phyloP scores from a whole-genome alignment of 2,888 invertebrate genomes.

The Yponomeuta cagnagella region DNA sequence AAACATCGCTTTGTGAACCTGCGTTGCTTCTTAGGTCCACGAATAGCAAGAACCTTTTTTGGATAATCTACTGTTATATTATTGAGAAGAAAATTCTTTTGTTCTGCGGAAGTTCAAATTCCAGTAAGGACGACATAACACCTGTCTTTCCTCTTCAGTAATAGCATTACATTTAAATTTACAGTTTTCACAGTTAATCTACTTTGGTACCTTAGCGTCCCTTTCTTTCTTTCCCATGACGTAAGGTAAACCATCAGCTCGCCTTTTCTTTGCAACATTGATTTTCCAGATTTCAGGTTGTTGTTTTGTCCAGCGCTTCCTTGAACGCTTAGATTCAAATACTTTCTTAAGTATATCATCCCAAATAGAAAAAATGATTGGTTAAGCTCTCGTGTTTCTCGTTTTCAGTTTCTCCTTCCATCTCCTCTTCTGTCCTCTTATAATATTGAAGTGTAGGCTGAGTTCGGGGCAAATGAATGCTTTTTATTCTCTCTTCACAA shows the following conservation, averaged over 20 bases:
- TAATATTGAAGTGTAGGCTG: too few species aligned
- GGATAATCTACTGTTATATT: not conserved
- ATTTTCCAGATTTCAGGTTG: not conserved
- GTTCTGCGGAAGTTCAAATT: not conserved
- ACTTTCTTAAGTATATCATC: too few species aligned
- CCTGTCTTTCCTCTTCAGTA: not conserved
- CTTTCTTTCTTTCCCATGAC: not conserved
- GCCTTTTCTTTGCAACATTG: not conserved
- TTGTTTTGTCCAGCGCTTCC: not conserved
- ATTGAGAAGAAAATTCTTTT: not conserved
- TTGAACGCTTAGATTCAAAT: too few species aligned
- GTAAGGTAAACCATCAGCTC: not conserved
- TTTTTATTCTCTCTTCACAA: too few species aligned
- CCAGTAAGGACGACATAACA: not conserved
- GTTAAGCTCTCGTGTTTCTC: too few species aligned
- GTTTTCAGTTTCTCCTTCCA: too few species aligned
- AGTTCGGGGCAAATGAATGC: too few species aligned
- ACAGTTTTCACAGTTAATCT: not conserved
- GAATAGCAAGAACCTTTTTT: not conserved
- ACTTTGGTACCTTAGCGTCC: not conserved
- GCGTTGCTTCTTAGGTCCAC: not conserved
- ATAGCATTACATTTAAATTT: not conserved
- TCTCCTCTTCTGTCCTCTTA: too few species aligned
- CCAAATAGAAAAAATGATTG: too few species aligned
- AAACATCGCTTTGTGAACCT: not conserved